phyloP scores from a whole-genome alignment of 1,140 invertebrate genomes.

The Drosophila ananassae region DNA sequence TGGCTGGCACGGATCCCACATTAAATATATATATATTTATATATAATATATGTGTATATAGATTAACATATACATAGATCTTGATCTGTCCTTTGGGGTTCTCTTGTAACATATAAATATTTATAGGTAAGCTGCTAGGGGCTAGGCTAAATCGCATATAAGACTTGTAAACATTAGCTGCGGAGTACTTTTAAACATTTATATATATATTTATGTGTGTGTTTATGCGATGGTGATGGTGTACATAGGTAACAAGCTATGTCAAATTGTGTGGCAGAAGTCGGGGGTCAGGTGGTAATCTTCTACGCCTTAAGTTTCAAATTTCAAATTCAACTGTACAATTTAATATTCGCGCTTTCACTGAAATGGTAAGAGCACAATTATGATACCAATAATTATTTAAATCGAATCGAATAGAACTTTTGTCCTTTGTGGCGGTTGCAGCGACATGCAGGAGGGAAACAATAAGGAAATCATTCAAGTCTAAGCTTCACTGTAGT shows the following conservation, averaged over 20 bases:
- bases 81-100: constrained; percentile 9
- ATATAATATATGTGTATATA: constrained; percentile 24
- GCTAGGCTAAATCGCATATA: constrained; percentile 41
- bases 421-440: background rate
- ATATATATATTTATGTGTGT: constrained; percentile 28
- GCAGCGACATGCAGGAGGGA: constrained; percentile 24
- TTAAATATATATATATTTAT: constrained; percentile 5
- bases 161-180: constrained; percentile 27
- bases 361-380: constrained; percentile 77
- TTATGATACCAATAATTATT: constrained; percentile 44
- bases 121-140: constrained; percentile 36
- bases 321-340: constrained; percentile 73
- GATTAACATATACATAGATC: constrained; percentile 17
- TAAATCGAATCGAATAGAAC: constrained; percentile 12
- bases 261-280: constrained; percentile 42
- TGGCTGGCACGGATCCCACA: constrained; percentile 52
- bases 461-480: constrained; percentile 14
- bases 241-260: constrained; percentile 47
- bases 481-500: constrained; percentile 8
- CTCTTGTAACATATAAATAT: constrained; percentile 20
- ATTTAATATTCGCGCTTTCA: constrained; percentile 58
- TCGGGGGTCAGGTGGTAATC: constrained; percentile 44
- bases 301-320: constrained; percentile 57
- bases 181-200: constrained; percentile 31
- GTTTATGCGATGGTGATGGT: constrained; percentile 26